A percentile compares a stretch with the other conserved stretches of the same genome.
These are phyloP conservation scores for Clistopyga incitator DNA, from an alignment of 2,888 invertebrate species.

Conservation along the genomic window DNA sequence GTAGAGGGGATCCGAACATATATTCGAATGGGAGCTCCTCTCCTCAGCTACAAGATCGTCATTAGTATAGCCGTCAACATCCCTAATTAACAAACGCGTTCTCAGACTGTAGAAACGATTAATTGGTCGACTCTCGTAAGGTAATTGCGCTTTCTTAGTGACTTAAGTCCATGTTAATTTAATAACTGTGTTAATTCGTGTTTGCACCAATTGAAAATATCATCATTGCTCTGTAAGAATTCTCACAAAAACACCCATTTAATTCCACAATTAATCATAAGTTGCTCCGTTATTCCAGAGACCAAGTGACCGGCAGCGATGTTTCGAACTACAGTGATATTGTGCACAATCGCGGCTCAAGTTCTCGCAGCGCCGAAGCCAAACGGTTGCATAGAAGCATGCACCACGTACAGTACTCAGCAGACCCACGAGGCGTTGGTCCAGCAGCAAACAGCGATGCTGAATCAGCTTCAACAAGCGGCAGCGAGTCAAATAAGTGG, in stretches of 20 bases:
- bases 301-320: constrained; percentile 61
- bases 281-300: constrained; percentile 47
- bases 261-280: neutral
- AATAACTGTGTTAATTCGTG: neutral
- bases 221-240: no score
- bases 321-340: constrained; percentile 65
- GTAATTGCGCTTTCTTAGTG: constrained; percentile 17
- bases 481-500: constrained; percentile 34
- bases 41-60: constrained; percentile 67
- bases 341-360: constrained; percentile 71
- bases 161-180: constrained; percentile 17
- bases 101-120: neutral
- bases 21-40: constrained; percentile 65
- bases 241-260: neutral
- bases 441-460: constrained; percentile 52
- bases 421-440: constrained; percentile 61
- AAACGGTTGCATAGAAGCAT: constrained; percentile 70
- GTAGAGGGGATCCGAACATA: constrained; percentile 69
- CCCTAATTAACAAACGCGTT: neutral
- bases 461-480: constrained; percentile 44
- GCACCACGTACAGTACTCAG: constrained; percentile 54
- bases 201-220: no score
- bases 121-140: constrained; percentile 29
- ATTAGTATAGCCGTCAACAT: constrained; percentile 68
- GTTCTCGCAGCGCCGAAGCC: constrained; percentile 72